A percentile compares a stretch with the other conserved stretches of the same genome.
phyloP scores from a whole-genome alignment of 2,888 invertebrate genomes.

The Tinea pellionella region DNA sequence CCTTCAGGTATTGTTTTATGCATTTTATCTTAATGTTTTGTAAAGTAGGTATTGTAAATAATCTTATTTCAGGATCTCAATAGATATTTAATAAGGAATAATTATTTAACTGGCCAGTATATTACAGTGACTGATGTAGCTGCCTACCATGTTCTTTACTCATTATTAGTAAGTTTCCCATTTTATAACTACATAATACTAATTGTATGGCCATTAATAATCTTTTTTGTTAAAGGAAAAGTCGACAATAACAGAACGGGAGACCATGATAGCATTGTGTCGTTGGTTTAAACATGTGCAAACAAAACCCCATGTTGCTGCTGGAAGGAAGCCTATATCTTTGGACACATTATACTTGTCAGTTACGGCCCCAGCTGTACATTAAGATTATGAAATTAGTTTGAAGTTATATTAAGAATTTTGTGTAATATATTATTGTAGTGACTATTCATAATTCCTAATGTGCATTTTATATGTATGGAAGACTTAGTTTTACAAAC shows the following conservation, averaged over 20 bases:
- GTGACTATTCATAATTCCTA: no score
- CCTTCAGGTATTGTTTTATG: constrained; percentile 48
- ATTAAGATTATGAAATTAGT: constrained; percentile 26
- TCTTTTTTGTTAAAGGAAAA: constrained; percentile 64
- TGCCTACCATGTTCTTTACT: constrained; percentile 74
- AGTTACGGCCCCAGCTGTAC: constrained; percentile 44
- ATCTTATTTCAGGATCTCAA: constrained; percentile 48
- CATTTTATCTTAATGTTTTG: not conserved
- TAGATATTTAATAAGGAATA: constrained; percentile 39
- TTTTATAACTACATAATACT: no score
- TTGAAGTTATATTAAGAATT: not conserved
- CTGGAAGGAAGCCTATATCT: constrained; percentile 32
- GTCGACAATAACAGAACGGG: constrained; percentile 73
- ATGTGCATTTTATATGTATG: no score
- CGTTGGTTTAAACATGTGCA: constrained; percentile 85
- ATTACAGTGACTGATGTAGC: constrained; percentile 76
- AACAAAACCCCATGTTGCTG: constrained; percentile 72
- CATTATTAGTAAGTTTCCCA: constrained; percentile 71
- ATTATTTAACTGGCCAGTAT: constrained; percentile 48
- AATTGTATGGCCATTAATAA: no score
- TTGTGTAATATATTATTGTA: no score
- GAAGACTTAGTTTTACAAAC: no score
- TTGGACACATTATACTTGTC: constrained; percentile 42
- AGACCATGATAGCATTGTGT: constrained; percentile 75
- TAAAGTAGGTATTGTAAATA: not conserved